phyloP scores from a whole-genome alignment of 30 jellyfish, hydroid and myxozoan species.

The Sanderia malayensis region DNA sequence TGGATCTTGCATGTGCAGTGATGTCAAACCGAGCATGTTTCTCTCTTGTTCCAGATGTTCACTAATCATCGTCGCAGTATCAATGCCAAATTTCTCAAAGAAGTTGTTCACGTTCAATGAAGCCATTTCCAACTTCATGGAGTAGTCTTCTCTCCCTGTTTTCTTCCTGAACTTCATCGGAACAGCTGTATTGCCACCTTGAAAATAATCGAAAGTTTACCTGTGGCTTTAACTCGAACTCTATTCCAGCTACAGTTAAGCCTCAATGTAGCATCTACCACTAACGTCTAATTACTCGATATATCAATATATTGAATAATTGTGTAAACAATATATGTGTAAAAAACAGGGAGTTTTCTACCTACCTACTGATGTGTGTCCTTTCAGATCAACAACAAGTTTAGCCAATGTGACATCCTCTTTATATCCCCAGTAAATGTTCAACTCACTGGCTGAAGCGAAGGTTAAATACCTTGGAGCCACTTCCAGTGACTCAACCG shows the following conservation, averaged over 20 bases:
- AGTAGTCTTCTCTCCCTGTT: slow-evolving; percentile 1
- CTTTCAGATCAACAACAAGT: slow-evolving; percentile 19
- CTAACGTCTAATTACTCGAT: not conserved
- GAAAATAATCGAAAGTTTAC: not conserved
- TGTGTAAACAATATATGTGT: not conserved
- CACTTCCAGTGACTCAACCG: slow-evolving; percentile 26
- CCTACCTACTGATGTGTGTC: slow-evolving; percentile 39
- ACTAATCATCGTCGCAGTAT: not conserved
- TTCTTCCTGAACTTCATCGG: slow-evolving; percentile 10
- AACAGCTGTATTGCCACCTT: slow-evolving; percentile 5
- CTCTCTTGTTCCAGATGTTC: slow-evolving; percentile 10
- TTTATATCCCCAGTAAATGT: not conserved
- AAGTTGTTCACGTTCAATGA: slow-evolving; percentile 1
- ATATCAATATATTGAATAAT: no score
- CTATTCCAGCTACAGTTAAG: not conserved
- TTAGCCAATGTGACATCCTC: not conserved
- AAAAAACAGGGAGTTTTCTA: not conserved
- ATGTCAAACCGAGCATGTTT: slow-evolving; percentile 8
- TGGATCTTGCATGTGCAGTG: slow-evolving; percentile 8
- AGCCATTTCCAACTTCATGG: not conserved
- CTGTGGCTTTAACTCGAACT: not conserved
- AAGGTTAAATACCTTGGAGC: slow-evolving; percentile 28
- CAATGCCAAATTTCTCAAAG: slow-evolving; percentile 12
- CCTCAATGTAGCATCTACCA: not conserved
- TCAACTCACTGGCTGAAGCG: not conserved